These are phyloP conservation scores for Eciton burchellii DNA, from an alignment of 1,140 invertebrate species.

Conservation along the genomic window DNA sequence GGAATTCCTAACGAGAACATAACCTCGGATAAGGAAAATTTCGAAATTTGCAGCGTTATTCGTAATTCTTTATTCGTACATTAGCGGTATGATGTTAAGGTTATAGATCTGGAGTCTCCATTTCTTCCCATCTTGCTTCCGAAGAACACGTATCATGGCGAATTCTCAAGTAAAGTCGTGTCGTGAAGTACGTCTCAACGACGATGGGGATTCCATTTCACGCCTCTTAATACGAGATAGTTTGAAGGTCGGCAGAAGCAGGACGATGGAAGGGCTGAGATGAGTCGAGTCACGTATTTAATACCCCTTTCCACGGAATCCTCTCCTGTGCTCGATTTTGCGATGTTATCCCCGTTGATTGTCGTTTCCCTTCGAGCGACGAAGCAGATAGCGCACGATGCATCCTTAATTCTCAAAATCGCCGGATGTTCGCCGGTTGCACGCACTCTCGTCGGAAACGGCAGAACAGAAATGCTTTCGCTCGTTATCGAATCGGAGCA, in stretches of 20 bases:
- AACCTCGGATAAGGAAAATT: too few species aligned
- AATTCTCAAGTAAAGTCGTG: constrained; percentile 30
- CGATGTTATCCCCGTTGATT: constrained; percentile 58
- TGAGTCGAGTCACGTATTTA: constrained; percentile 74
- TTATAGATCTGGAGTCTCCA: constrained; percentile 13
- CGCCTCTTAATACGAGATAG: constrained; percentile 50
- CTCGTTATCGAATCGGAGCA: constrained; percentile 11
- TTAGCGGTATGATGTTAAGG: background rate
- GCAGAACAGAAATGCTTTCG: constrained; percentile 17
- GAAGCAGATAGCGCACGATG: constrained; percentile 40
- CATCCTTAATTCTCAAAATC: constrained; percentile 62
- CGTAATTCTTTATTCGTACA: background rate
- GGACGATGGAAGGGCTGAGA: constrained; percentile 28
- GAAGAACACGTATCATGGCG: background rate
- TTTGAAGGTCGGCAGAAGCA: constrained; percentile 48
- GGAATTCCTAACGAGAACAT: too few species aligned
- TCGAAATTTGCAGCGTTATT: too few species aligned
- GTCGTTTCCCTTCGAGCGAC: constrained; percentile 52
- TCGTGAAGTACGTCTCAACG: constrained; percentile 22
- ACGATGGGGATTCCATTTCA: constrained; percentile 36
- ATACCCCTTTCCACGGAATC: constrained; percentile 59
- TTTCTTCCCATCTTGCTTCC: constrained; percentile 27
- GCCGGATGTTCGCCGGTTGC: background rate
- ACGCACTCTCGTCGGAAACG: constrained; percentile 13
- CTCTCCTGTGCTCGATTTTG: constrained; percentile 46